Evolutionary conservation across 2,888 invertebrate species (phyloP).

Genomic region (Isotomurus palustris): DNA sequence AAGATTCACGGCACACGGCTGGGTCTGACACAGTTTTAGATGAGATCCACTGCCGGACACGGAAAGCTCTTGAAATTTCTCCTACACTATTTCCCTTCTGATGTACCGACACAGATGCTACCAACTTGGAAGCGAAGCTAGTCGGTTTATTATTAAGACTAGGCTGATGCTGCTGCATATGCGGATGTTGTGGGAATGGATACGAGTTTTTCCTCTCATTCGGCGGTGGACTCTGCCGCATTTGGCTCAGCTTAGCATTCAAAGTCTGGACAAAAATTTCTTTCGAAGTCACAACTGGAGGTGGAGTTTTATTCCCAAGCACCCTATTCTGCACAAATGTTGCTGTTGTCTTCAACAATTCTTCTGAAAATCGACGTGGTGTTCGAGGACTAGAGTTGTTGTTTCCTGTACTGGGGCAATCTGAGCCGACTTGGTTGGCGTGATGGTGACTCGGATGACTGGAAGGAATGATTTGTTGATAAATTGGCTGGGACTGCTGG

Average conservation of each 20-base stretch:
- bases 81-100: constrained; percentile 35
- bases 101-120: constrained; percentile 28
- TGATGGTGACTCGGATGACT: constrained; percentile 9
- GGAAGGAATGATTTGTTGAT: constrained; percentile 31
- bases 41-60: constrained; percentile 66
- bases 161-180: constrained; percentile 9
- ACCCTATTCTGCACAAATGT: constrained; percentile 41
- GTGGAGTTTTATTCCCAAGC: constrained; percentile 39
- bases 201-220: constrained; percentile 24
- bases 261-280: constrained; percentile 42
- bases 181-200: constrained; percentile 11
- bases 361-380: constrained; percentile 41
- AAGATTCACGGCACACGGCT: constrained; percentile 72
- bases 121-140: constrained; percentile 35
- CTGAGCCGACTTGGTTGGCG: neutral
- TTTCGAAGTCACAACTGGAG: constrained; percentile 39
- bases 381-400: constrained; percentile 20
- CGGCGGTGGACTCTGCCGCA: constrained; percentile 31
- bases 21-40: constrained; percentile 63
- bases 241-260: constrained; percentile 42
- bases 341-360: constrained; percentile 40
- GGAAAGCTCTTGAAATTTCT: constrained; percentile 46
- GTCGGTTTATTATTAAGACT: constrained; percentile 17
- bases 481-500: constrained; percentile 47
- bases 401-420: neutral